These are phyloP conservation scores for Alcedo atthis DNA, from an alignment of 2,797 vertebrate species.

Conservation along the genomic window DNA sequence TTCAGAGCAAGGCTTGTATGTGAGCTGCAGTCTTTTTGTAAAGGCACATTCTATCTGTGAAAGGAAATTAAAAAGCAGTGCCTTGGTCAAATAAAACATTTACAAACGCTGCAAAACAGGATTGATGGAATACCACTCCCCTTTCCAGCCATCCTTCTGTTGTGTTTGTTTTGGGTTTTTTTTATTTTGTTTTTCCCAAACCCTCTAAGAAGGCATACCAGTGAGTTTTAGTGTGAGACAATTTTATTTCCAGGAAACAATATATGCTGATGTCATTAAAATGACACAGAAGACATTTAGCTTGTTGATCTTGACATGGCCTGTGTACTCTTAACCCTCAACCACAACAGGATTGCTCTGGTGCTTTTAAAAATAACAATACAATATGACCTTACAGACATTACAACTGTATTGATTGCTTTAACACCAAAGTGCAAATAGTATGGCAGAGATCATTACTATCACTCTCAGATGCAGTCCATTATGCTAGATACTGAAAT, in stretches of 20 bases:
- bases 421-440: constrained; percentile 23
- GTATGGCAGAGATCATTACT: constrained; percentile 11
- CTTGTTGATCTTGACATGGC: background rate
- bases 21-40: background rate
- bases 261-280: background rate
- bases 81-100: background rate
- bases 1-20: background rate
- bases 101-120: background rate
- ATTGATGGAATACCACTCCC: background rate
- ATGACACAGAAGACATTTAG: background rate
- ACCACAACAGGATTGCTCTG: background rate
- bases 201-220: background rate
- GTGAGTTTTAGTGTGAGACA: background rate
- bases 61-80: background rate
- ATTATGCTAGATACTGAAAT: background rate
- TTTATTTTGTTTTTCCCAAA: background rate
- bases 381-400: constrained; percentile 54
- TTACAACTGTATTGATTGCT: constrained; percentile 6
- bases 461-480: background rate
- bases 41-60: background rate
- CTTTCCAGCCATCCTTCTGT: background rate
- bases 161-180: too few species aligned
- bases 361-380: constrained; percentile 35
- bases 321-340: background rate
- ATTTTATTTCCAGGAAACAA: constrained; percentile 29